Percentiles rank a stretch among this genome's conserved stretches.
These are phyloP conservation scores for Nymphalis io DNA, from an alignment of 1,140 invertebrate species.

Conservation along the genomic window DNA sequence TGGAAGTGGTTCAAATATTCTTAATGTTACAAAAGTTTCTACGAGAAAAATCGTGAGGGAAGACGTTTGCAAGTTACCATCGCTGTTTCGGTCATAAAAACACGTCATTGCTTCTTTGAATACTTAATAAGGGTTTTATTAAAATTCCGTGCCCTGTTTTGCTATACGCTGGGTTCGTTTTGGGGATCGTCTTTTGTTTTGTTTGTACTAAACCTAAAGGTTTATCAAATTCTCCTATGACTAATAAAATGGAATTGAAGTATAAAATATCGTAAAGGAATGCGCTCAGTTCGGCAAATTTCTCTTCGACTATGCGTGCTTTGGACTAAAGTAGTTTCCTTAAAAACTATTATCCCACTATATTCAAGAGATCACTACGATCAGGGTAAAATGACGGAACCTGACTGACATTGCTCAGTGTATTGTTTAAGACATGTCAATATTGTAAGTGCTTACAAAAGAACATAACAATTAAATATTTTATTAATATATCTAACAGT, in stretches of 20 bases:
- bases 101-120: constrained; percentile 68
- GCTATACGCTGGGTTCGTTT: constrained; percentile 14
- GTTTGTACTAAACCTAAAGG: constrained; percentile 25
- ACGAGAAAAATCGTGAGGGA: constrained; percentile 48
- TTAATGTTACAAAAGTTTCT: constrained; percentile 55
- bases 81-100: constrained; percentile 65
- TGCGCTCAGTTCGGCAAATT: too few relatives aligned
- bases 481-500: too few relatives aligned
- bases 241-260: constrained; percentile 5
- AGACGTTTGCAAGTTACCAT: constrained; percentile 46
- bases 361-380: too few relatives aligned
- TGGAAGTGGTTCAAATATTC: constrained; percentile 40
- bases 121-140: constrained; percentile 77
- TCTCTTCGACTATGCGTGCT: too few relatives aligned
- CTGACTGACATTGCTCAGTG: too few relatives aligned
- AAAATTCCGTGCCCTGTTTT: constrained; percentile 72
- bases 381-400: too few relatives aligned
- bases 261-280: not conserved
- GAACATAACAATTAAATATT: too few relatives aligned
- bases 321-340: too few relatives aligned
- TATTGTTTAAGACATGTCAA: too few relatives aligned
- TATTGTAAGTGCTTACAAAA: too few relatives aligned
- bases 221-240: constrained; percentile 8
- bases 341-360: too few relatives aligned
- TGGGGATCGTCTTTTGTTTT: constrained; percentile 37